phyloP scores from a whole-genome alignment of 2,888 invertebrate genomes.

The Trissolcus brochymenae region DNA sequence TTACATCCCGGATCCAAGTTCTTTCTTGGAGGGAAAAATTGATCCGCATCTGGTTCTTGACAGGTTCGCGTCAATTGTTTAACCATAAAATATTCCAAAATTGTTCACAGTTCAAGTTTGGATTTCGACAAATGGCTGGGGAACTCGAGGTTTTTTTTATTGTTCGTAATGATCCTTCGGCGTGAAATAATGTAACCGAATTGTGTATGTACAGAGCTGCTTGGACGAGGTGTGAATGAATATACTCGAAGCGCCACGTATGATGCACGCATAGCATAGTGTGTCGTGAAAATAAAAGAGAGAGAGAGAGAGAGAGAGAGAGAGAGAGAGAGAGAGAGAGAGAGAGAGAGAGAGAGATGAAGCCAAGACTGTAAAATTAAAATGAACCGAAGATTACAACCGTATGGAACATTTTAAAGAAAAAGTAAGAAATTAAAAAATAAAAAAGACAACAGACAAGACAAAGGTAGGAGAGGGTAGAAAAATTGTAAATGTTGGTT shows the following conservation, averaged over 20 bases:
- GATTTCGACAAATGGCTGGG: too few relatives aligned
- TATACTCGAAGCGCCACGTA: constrained; percentile 58
- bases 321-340: constrained; percentile 43
- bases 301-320: constrained; percentile 44
- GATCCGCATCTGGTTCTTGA: constrained; percentile 6
- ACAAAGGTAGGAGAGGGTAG: constrained; percentile 9
- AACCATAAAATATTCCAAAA: not conserved
- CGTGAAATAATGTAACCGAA: constrained; percentile 37
- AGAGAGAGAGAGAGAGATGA: constrained; percentile 41
- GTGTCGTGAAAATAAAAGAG: constrained; percentile 56
- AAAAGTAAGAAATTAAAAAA: too few relatives aligned
- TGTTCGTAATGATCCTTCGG: constrained; percentile 13
- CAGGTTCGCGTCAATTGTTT: constrained; percentile 26
- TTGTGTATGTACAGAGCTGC: constrained; percentile 53
- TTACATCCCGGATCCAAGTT: too few relatives aligned
- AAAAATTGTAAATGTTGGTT: constrained; percentile 15
- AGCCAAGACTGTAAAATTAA: constrained; percentile 21
- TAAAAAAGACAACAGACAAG: constrained; percentile 58
- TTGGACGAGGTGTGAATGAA: constrained; percentile 58
- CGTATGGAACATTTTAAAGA: too few relatives aligned
- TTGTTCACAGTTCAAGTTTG: too few relatives aligned
- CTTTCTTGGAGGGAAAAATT: too few relatives aligned
- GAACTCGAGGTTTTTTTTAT: too few relatives aligned
- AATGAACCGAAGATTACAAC: constrained; percentile 16
- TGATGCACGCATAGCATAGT: constrained; percentile 57